Percentiles rank a stretch among this genome's conserved stretches.
phyloP scores from a whole-genome alignment of 30 jellyfish, hydroid and myxozoan species.

The Nemopilema nomurai region DNA sequence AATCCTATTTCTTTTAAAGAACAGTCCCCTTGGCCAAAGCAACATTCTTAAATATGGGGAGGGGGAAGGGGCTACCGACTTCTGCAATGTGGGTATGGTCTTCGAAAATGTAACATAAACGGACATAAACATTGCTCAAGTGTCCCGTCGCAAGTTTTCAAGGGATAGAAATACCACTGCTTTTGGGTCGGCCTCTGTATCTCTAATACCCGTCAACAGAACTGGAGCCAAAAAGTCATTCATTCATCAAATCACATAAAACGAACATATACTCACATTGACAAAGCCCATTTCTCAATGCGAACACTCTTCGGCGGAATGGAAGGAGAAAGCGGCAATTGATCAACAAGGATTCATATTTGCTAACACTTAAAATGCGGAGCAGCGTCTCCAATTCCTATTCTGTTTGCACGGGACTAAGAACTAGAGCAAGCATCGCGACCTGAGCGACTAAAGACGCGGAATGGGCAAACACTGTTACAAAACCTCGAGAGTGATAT shows the following conservation, averaged over 20 bases:
- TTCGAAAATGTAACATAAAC: no score
- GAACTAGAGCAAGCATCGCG: neutral
- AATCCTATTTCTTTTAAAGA: no score
- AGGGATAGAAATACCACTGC: no score
- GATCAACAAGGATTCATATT: neutral
- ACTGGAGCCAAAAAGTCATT: neutral
- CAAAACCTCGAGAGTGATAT: slow-evolving; percentile 3
- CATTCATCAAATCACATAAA: neutral
- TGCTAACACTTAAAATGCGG: slow-evolving; percentile 12
- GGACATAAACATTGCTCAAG: no score
- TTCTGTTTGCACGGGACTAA: neutral
- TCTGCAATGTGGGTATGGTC: no score
- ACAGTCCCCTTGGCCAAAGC: no score
- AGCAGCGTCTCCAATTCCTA: neutral
- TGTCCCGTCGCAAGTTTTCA: no score
- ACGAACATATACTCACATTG: neutral
- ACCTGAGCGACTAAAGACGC: slow-evolving; percentile 27
- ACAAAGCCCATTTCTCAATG: neutral
- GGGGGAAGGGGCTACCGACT: no score
- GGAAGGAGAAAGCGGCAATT: neutral
- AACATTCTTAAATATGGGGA: no score
- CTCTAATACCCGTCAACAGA: no score
- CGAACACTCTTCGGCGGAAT: neutral
- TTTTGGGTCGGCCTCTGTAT: no score
- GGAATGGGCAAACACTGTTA: slow-evolving; percentile 26